Evolutionary conservation across 1,140 invertebrate species (phyloP).

Genomic region (Eufriesea mexicana): DNA sequence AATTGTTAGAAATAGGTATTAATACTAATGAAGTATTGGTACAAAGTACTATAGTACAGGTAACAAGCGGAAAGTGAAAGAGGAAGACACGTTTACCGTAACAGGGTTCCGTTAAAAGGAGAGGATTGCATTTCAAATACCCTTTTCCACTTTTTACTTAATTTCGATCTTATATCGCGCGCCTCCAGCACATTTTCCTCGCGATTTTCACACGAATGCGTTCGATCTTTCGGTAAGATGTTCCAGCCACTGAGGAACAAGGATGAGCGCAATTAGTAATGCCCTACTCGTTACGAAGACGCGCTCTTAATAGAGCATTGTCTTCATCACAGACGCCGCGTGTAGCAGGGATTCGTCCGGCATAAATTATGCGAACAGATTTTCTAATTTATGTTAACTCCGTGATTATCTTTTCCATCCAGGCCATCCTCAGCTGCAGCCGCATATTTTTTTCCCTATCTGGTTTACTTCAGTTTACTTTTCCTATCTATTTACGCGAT

Average conservation of each 20-base stretch:
- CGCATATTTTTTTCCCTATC: too few species aligned
- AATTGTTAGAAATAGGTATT: too few species aligned
- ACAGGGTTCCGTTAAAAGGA: background rate
- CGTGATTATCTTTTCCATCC: background rate
- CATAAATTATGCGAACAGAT: slow-evolving; percentile 40
- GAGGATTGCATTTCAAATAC: background rate
- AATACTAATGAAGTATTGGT: too few species aligned
- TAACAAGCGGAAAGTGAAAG: background rate
- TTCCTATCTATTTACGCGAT: too few species aligned
- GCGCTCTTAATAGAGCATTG: slow-evolving; percentile 45
- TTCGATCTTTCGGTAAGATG: background rate
- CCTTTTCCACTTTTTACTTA: too few species aligned
- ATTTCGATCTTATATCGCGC: background rate
- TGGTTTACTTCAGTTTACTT: too few species aligned
- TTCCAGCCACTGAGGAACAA: background rate
- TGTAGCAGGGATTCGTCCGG: background rate
- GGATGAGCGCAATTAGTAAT: slow-evolving; percentile 25
- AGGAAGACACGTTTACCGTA: background rate
- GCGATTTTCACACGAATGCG: background rate
- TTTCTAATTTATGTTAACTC: slow-evolving; percentile 52
- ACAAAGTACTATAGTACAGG: too few species aligned
- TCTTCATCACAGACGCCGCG: background rate
- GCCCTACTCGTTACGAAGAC: slow-evolving; percentile 27
- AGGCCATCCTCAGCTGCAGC: background rate
- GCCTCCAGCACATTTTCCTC: background rate